Conservation (phyloP, 2,888 invertebrate genomes). For the Hemistola chrysoprasaria region DNA sequence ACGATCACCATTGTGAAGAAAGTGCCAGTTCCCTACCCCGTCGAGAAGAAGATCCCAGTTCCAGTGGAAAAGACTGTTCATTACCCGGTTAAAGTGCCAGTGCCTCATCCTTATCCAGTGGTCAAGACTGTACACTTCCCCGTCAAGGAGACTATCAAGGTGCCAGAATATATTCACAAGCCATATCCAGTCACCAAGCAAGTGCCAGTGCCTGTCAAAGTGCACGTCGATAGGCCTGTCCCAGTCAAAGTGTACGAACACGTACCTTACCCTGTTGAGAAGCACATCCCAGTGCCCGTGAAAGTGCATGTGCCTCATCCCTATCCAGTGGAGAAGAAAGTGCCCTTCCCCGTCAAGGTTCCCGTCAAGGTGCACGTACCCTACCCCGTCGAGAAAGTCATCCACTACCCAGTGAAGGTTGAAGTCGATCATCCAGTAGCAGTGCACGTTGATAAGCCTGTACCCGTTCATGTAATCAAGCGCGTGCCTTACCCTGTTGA, state of each 20-base stretch:
- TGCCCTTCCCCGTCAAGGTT: conserved; percentile 85
- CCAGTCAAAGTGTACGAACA: conserved; percentile 83
- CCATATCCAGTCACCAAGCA: conserved; percentile 87
- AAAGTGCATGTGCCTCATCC: conserved; percentile 88
- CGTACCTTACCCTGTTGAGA: conserved; percentile 88
- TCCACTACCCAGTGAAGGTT: conserved; percentile 88
- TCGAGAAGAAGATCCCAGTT: conserved; percentile 85
- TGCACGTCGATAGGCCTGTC: conserved; percentile 85
- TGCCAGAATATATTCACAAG: conserved; percentile 85
- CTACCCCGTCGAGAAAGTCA: conserved; percentile 87
- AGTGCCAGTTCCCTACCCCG: conserved; percentile 87
- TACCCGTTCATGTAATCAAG: conserved; percentile 87
- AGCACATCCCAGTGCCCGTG: conserved; percentile 85
- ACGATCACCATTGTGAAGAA: conserved; percentile 87
- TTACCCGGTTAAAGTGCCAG: conserved; percentile 86
- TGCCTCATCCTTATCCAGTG: conserved; percentile 87
- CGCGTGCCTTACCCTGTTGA: conserved; percentile 89
- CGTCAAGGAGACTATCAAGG: conserved; percentile 85
- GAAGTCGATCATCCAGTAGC: conserved; percentile 86
- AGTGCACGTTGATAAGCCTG: conserved; percentile 85
- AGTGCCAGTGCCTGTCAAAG: conserved; percentile 85
- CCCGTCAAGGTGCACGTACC: conserved; percentile 88
- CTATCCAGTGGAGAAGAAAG: conserved; percentile 87
- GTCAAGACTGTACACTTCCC: conserved; percentile 86
- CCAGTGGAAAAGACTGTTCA: conserved; percentile 87